Base-by-base conservation (phyloP, 2,888 invertebrate genomes). In the Sialis fuliginosa region DNA sequence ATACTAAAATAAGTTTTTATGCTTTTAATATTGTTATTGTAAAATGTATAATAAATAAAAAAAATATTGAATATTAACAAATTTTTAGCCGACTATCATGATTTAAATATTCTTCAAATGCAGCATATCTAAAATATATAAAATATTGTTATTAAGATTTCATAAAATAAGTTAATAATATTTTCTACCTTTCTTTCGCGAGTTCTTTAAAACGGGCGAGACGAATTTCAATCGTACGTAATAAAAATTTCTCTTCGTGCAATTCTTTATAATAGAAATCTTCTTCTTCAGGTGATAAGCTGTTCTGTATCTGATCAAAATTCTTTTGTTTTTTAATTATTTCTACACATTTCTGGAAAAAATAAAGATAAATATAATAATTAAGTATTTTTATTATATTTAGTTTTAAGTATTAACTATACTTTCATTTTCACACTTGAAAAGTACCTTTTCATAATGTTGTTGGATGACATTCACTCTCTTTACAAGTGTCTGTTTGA, bases 391-490 rank as follows among this genome's bases (percentile, higher is more conserved):
- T n/a, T 35, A 35, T 35, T n/a, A n/a, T 7, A 35, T 35, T n/a
- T 35, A 35, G 4, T n/a, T 35, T n/a, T 35, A 35, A n/a, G 10
- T 6, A 35, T 35, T 41, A 6, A 22, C 22, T 22, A 22, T 22
- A 22, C 22, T 22, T 22, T 22, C 22, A 22, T 22, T 22, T 22
- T 22, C 22, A 22, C 22, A 4, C 33, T 37, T 7, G 35, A 22
- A 39, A 13, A 49, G 37, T 58, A 79, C 79, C 65, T 69, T 67
- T 53, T 84, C 79, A 57, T 79, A 81, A 52, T 75, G 68, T 30
- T 67, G 66, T 53, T 82, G 79, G 30, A 86, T 72, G 34, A 72
- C 61, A 51, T 74, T 75, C 10, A 82, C 78, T 39, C 82, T 65
- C 0, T 69, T 67, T 5, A 81, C 63, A 50, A 79, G 70, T 33